These are phyloP conservation scores for Tortricodes alternella DNA, from an alignment of 2,888 invertebrate species.

Conservation along the genomic window DNA sequence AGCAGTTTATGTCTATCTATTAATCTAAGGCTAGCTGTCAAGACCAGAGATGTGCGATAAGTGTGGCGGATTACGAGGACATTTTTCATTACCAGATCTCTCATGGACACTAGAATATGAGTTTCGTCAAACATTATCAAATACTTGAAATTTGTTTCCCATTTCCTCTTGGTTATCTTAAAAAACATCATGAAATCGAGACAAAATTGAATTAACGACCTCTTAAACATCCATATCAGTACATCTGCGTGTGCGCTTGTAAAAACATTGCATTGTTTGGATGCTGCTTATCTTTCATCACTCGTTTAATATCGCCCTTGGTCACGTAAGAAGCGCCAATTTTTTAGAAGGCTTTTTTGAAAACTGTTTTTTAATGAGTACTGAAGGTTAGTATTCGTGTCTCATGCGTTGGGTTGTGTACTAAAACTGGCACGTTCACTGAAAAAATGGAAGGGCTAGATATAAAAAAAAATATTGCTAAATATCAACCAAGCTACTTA, in stretches of 20 bases:
- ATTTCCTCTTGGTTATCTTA: neutral
- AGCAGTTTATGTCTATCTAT: too few species aligned
- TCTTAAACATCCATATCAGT: neutral
- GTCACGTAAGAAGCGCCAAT: neutral
- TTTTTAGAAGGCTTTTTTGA: neutral
- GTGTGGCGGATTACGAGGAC: too few species aligned
- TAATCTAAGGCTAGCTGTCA: too few species aligned
- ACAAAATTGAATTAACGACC: neutral
- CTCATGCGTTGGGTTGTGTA: too few species aligned
- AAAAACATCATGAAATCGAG: too few species aligned
- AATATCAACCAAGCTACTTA: too few species aligned
- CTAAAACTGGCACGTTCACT: too few species aligned
- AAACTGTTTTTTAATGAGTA: neutral
- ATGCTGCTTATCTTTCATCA: constrained; percentile 17
- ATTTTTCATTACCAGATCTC: too few species aligned
- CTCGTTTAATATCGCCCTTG: constrained; percentile 18
- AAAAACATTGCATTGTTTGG: constrained; percentile 19
- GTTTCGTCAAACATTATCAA: neutral
- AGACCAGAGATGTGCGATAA: too few species aligned
- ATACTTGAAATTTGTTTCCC: neutral
- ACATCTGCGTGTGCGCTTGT: constrained; percentile 2
- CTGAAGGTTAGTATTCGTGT: neutral
- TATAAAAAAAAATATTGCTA: too few species aligned
- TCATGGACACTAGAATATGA: neutral
- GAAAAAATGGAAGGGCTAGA: too few species aligned